Conservation (phyloP, 2,113 vertebrate genomes). For the Myiozetetes cayanensis region DNA sequence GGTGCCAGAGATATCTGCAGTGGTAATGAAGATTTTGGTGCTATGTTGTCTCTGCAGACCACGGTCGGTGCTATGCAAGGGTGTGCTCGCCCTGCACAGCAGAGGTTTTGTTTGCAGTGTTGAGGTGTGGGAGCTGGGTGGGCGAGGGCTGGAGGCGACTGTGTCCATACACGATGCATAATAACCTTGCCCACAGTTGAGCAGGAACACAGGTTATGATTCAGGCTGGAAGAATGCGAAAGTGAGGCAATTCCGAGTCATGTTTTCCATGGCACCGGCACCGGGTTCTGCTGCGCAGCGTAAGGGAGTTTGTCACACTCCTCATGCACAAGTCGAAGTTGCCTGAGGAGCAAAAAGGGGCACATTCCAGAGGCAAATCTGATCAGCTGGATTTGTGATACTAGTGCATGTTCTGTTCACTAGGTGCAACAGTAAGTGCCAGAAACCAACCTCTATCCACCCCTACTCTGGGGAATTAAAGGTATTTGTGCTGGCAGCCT, state of each 20-base stretch:
- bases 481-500: neutral
- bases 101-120: neutral
- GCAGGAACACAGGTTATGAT: neutral
- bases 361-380: neutral
- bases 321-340: neutral
- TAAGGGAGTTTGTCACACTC: neutral
- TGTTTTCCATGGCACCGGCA: neutral
- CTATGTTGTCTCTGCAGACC: neutral
- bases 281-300: rapidly evolving
- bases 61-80: rapidly evolving
- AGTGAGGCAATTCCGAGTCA: neutral
- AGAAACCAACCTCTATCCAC: neutral
- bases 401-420: neutral
- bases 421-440: neutral
- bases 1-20: neutral
- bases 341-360: neutral
- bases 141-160: neutral
- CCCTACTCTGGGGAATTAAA: neutral
- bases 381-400: neutral
- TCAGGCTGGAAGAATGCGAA: neutral
- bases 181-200: neutral
- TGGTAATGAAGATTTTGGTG: neutral
- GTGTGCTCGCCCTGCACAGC: neutral
- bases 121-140: neutral
- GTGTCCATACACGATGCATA: neutral